Evolutionary conservation across 2,888 invertebrate species (phyloP).

Genomic region (Ceriagrion tenellum): DNA sequence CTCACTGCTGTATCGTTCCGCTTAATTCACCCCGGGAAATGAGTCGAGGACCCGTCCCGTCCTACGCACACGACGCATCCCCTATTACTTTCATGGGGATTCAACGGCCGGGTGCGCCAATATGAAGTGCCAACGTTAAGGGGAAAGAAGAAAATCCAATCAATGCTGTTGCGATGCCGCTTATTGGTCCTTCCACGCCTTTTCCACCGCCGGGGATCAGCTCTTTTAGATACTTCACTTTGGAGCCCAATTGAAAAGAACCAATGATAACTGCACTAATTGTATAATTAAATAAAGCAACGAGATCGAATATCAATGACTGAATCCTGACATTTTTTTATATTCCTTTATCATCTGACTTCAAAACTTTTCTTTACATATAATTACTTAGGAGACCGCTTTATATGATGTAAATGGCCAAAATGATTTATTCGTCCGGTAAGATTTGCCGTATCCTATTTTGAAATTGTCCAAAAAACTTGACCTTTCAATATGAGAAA

Average conservation of each 20-base stretch:
- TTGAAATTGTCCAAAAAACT: too few species aligned
- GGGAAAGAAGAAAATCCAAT: background rate
- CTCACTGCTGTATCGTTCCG: background rate
- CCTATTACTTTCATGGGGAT: background rate
- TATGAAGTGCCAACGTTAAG: background rate
- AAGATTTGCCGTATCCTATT: too few species aligned
- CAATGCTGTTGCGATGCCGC: background rate
- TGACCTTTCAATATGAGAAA: too few species aligned
- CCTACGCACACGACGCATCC: background rate
- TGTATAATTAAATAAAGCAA: background rate
- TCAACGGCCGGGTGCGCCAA: background rate
- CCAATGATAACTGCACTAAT: background rate
- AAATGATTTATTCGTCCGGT: too few species aligned
- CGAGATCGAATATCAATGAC: background rate
- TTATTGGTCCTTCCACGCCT: background rate
- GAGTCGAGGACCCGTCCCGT: background rate
- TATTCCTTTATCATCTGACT: too few species aligned
- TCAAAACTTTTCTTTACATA: too few species aligned
- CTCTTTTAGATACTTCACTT: background rate
- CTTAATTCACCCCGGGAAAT: conserved; percentile 7
- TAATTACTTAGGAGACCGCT: too few species aligned
- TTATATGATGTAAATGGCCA: too few species aligned
- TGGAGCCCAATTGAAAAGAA: background rate
- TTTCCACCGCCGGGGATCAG: background rate
- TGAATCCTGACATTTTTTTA: too few species aligned